phyloP scores from a whole-genome alignment of 2,888 invertebrate genomes.

The Smittia sp. region DNA sequence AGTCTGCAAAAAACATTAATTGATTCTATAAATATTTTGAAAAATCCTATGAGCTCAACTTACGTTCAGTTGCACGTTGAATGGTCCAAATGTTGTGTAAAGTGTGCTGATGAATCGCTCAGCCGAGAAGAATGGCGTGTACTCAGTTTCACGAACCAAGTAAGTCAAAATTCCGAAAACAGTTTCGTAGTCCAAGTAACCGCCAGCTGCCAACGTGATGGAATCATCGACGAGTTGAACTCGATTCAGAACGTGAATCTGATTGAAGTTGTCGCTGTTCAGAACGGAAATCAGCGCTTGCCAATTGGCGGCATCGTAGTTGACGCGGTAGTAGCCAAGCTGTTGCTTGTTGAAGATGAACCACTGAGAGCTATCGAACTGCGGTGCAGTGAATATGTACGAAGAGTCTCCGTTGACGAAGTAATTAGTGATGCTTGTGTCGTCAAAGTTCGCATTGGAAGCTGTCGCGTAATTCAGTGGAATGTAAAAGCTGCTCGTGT shows the following conservation, averaged over 20 bases:
- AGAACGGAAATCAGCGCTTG: conserved; percentile 4
- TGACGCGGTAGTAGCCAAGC: conserved; percentile 40
- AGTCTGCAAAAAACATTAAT: not conserved
- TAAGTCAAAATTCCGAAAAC: conserved; percentile 56
- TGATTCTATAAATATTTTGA: not conserved
- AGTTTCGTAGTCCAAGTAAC: conserved; percentile 53
- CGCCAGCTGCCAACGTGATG: conserved; percentile 59
- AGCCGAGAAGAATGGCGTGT: conserved; percentile 55
- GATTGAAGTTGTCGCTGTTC: conserved; percentile 32
- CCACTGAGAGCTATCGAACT: conserved; percentile 20
- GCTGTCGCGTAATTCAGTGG: conserved; percentile 23
- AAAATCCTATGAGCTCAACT: too few relatives aligned
- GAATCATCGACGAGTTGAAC: conserved; percentile 71
- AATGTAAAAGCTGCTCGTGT: conserved; percentile 32
- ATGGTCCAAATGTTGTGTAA: not conserved
- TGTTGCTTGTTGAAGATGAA: conserved; percentile 41
- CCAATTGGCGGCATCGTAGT: conserved; percentile 39
- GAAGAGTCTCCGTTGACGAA: not conserved
- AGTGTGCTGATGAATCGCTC: conserved; percentile 5
- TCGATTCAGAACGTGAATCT: conserved; percentile 57
- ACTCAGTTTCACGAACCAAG: conserved; percentile 60
- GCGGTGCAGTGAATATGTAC: not conserved
- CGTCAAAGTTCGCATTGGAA: not conserved
- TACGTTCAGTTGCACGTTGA: not conserved
- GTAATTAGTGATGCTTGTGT: not conserved